phyloP scores from a whole-genome alignment of 2,888 invertebrate species.

The Brachypterus glaber region DNA sequence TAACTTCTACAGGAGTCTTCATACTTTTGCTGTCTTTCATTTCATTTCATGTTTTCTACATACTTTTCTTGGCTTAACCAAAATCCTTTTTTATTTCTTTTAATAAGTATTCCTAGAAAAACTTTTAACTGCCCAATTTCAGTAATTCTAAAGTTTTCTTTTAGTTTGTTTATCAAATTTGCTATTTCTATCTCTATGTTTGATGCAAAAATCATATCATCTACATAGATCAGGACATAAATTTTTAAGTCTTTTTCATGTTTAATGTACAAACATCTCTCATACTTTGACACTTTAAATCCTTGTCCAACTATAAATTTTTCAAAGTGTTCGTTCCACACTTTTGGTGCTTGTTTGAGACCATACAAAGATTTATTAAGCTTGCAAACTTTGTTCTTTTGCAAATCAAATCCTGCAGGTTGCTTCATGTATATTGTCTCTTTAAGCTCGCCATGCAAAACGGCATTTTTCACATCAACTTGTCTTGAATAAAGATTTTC shows the following conservation, averaged over 20 bases:
- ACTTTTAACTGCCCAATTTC: constrained; percentile 21
- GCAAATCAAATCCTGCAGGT: constrained; percentile 12
- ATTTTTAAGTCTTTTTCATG: constrained; percentile 4
- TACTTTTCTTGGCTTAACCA: constrained; percentile 22
- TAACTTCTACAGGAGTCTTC: constrained; percentile 12
- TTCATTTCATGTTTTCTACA: constrained; percentile 19
- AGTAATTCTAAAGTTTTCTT: constrained; percentile 21
- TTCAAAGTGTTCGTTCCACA: constrained; percentile 14
- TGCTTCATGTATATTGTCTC: constrained; percentile 14
- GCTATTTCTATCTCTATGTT: constrained; percentile 2
- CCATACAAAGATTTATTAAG: constrained; percentile 14
- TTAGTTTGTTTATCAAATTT: constrained; percentile 3
- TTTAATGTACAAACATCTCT: constrained; percentile 15
- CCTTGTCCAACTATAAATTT: constrained; percentile 12
- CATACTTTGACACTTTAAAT: constrained; percentile 15
- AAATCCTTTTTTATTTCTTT: constrained; percentile 15
- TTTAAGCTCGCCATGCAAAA: constrained; percentile 11
- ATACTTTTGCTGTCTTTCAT: constrained; percentile 24
- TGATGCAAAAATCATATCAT: constrained; percentile 15
- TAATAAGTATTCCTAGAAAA: constrained; percentile 25
- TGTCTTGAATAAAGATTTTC: constrained; percentile 9
- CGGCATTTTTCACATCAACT: constrained; percentile 13
- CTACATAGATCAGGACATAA: constrained; percentile 17
- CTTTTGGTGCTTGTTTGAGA: constrained; percentile 15
- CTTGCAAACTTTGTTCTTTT: constrained; percentile 10